Evolutionary conservation across 1,140 invertebrate species (phyloP), one percentile per base, ranked within the genome.

Genomic region (Dolichoris vasculosae): DNA sequence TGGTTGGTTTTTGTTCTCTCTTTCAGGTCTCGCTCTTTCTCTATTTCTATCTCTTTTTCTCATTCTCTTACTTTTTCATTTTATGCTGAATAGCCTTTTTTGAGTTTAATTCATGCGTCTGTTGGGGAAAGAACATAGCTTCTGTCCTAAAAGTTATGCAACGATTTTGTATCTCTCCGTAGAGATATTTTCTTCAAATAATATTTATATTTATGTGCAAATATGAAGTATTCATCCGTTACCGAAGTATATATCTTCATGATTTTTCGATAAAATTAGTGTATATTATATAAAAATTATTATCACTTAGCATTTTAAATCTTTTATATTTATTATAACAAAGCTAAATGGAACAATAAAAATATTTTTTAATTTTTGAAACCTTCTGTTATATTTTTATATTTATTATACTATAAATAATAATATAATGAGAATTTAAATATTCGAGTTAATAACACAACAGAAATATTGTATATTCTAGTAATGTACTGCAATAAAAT

Each of bases 31-130:
- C 9, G 2, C 35, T 64, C 38, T 46, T 20, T 8, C 80, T 64
- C 17, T 17, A 35, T 43, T 13, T 64, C 59, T 46, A 4, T 35
- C 63, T 64, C 43, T 64, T 48, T 81, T 46, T 67, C 43, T n/a
- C 67, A 4, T n/a, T 26, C 17, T 77, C 32, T 40, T 32, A 76
- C 46, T 73, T 63, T 75, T 38, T 67, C 55, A 20, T 75, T 75
- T 46, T n/a, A 75, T 75, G 26, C 38, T 15, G 71, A 75, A 46
- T 75, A 75, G 7, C 64, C 64, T 35, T 67, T 75, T n/a, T n/a
- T 30, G 67, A 59, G 30, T 40, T 83, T 76, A 83, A 83, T 83
- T 83, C 82, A 76, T 83, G 73, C 51, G 73, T 83, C 82, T 83
- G 82, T 2, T 77, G 73, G 51, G 51, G 59, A 43, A 63, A 83